Base-by-base conservation (phyloP, 2,888 invertebrate species). In the Caenorhabditis auriculariae region DNA sequence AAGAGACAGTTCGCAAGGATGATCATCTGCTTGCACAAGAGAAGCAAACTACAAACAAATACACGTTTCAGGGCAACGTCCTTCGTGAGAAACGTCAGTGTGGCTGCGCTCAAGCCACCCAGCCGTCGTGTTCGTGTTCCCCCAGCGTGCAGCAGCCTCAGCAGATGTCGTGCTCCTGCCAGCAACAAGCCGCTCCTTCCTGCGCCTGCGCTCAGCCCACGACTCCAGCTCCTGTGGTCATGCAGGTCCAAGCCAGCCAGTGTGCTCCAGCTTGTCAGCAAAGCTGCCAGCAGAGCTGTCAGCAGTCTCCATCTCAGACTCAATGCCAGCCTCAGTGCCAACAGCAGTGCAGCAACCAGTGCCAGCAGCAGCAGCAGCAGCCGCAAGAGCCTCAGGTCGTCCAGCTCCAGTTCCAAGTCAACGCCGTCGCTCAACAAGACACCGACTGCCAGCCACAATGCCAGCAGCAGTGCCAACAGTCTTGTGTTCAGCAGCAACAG, bases 191-290 rank as follows among this genome's bases (percentile, higher is more conserved):
- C 19, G 54, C 60, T n/a, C 52, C 55, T 35, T 53, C 56, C 9
- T 61, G 60, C 45, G 55, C 60, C 26, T 61, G 60, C 42, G n/a
- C n/a, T n/a, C n/a, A n/a, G n/a, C n/a, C n/a, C n/a, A n/a, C n/a
- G n/a, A n/a, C n/a, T n/a, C n/a, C n/a, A 15, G 3, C 46, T 4
- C 17, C 17, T n/a, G 12, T 17, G 43, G 29, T 15, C 12, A 4
- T 45, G n/a, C 17, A 68, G 65, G 62, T 68, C 24, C 60, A 53
- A 48, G 38, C 65, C 9, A 42, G 58, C 17, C 66, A 66, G 46
- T 69, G 69, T 46, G 65, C 65, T 15, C 69, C 69, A 43, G 69
- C 66, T 23, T 69, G 66, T 44, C 63, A 67, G 39, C 66, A 67
- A 44, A 47, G 51, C 39, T 67, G 66, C 38, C 51, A 54, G 26